Conservation (phyloP, 2,888 invertebrate genomes). For the Cistogaster globosa region DNA sequence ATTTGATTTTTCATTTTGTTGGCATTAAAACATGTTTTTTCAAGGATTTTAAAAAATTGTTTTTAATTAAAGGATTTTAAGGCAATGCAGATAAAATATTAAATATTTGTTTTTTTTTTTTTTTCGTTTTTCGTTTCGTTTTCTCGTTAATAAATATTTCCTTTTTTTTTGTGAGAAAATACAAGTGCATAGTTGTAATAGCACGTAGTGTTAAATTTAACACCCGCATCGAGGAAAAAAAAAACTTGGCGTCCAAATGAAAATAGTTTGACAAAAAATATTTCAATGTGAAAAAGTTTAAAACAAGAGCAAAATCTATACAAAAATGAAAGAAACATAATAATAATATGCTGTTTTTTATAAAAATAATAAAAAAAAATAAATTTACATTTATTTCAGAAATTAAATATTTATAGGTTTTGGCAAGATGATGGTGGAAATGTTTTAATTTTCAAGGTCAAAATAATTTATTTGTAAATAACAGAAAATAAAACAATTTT, state of each 20-base stretch:
- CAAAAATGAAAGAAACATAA: not conserved
- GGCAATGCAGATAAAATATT: slow-evolving; percentile 50
- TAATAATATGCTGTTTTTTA: slow-evolving; percentile 32
- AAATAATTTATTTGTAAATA: too few species aligned
- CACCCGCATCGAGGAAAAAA: slow-evolving; percentile 37
- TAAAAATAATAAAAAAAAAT: not conserved
- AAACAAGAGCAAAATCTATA: slow-evolving; percentile 5
- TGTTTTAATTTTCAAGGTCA: too few species aligned
- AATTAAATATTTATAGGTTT: slow-evolving; percentile 3
- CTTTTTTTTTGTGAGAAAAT: not conserved
- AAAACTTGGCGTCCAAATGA: slow-evolving; percentile 46
- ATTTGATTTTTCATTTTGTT: slow-evolving; percentile 18
- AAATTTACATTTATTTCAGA: not conserved
- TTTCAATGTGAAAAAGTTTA: not conserved
- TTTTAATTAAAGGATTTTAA: slow-evolving; percentile 48
- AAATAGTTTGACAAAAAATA: slow-evolving; percentile 9
- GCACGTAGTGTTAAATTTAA: slow-evolving; percentile 44
- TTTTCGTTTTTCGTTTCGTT: not conserved
- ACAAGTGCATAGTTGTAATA: not conserved
- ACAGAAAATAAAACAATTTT: too few species aligned
- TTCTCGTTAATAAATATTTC: not conserved
- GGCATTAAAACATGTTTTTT: slow-evolving; percentile 36
- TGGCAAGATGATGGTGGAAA: too few species aligned
- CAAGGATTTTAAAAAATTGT: slow-evolving; percentile 30
- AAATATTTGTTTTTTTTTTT: not conserved